Evolutionary conservation across 64 coral and sea anemone species (phyloP).

Genomic region (Hydrozoanthus tunicans): DNA sequence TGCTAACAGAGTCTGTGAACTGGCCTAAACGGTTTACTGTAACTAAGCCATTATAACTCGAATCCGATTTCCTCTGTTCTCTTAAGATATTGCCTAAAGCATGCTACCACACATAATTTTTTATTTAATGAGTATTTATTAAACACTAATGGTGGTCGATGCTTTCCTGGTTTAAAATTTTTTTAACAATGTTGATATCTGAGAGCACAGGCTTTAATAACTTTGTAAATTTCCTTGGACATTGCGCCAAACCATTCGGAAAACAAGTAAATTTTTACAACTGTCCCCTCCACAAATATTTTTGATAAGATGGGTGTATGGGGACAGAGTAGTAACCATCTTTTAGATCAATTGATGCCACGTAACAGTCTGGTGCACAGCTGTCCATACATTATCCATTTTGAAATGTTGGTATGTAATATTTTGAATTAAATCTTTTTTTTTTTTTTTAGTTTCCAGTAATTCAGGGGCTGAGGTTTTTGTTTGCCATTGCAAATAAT

Average conservation of each 20-base stretch:
- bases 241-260: constrained; percentile 50
- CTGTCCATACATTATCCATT: constrained; percentile 1
- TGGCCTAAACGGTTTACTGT: too few relatives aligned
- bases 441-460: not conserved
- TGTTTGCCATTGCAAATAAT: not conserved
- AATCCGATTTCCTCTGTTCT: not conserved
- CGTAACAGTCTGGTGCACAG: not conserved
- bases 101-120: not conserved
- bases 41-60: not conserved
- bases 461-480: not conserved
- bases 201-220: constrained; percentile 70
- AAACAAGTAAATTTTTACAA: constrained; percentile 58
- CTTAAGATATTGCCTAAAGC: not conserved
- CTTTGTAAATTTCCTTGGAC: constrained; percentile 60
- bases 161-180: too few relatives aligned
- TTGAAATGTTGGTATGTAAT: constrained; percentile 44
- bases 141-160: too few relatives aligned
- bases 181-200: too few relatives aligned
- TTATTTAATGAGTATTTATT: not conserved
- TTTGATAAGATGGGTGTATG: constrained; percentile 22
- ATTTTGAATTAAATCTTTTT: constrained; percentile 18
- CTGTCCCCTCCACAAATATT: constrained; percentile 40
- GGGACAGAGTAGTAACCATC: not conserved
- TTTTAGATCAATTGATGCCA: not conserved
- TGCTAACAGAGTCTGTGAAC: too few relatives aligned